Conservation (phyloP, 2,888 invertebrate genomes). For the Biston betularia region DNA sequence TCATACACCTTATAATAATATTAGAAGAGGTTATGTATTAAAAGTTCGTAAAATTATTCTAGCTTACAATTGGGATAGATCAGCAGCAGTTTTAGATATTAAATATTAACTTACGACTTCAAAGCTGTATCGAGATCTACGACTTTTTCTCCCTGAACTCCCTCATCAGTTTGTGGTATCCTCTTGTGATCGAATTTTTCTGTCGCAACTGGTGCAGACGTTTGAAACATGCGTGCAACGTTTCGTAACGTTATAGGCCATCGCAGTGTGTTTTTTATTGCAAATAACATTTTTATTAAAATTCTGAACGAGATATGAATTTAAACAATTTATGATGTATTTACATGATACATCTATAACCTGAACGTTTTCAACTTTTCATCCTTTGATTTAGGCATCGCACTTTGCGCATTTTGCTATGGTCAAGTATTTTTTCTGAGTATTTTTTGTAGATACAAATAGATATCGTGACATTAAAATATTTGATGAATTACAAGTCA, state of each 20-base stretch:
- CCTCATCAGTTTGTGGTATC: conserved; percentile 88
- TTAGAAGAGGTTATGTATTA: background rate
- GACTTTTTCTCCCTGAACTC: conserved; percentile 91
- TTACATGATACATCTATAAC: too few relatives aligned
- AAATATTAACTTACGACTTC: conserved; percentile 80
- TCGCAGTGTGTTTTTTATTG: conserved; percentile 62
- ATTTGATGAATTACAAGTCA: too few relatives aligned
- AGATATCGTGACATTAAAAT: too few relatives aligned
- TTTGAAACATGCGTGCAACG: conserved; percentile 66
- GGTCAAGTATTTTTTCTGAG: too few relatives aligned
- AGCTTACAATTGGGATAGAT: background rate
- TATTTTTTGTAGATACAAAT: too few relatives aligned
- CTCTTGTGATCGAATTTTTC: conserved; percentile 78
- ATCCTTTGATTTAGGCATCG: too few relatives aligned
- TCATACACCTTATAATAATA: background rate
- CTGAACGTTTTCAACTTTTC: too few relatives aligned
- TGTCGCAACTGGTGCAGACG: conserved; percentile 59
- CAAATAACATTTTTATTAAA: conserved; percentile 63
- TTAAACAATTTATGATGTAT: too few relatives aligned
- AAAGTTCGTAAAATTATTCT: background rate
- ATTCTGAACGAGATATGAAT: too few relatives aligned
- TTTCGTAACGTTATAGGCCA: conserved; percentile 51
- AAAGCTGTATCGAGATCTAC: conserved; percentile 89
- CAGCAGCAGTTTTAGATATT: background rate
- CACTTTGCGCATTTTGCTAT: too few relatives aligned